Conservation (phyloP, 2,113 vertebrate genomes). For the Apodemus sylvaticus region DNA sequence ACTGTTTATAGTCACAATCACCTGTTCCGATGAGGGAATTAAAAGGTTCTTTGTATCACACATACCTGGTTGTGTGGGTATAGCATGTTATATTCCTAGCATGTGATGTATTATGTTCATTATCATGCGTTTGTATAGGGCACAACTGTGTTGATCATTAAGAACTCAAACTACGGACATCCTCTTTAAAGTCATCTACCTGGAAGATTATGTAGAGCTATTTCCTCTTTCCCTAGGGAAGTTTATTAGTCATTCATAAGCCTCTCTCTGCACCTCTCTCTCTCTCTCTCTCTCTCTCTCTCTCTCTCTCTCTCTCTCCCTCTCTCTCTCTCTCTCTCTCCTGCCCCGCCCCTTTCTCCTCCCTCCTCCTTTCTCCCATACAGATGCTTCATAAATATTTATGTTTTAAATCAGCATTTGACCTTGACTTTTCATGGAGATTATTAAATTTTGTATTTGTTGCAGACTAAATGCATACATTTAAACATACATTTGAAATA, state of each 20-base stretch:
- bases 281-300: not conserved
- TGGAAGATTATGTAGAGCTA: not conserved
- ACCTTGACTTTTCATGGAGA: not conserved
- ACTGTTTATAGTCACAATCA: constrained; percentile 53
- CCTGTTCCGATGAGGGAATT: constrained; percentile 50
- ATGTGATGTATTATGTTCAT: not conserved
- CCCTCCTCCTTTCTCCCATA: not conserved
- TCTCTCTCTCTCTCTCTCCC: not conserved
- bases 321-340: not conserved
- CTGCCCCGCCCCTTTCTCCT: not conserved
- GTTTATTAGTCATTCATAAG: constrained; percentile 12
- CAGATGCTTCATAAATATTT: not conserved
- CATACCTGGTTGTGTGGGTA: not conserved
- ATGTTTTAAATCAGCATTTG: not conserved
- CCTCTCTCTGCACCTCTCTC: not conserved
- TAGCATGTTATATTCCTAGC: not conserved
- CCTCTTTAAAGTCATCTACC: not conserved
- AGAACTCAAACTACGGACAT: constrained; percentile 7
- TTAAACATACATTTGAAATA: constrained; percentile 23
- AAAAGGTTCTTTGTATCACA: constrained; percentile 38
- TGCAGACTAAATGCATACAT: constrained; percentile 33
- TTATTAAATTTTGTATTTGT: not conserved
- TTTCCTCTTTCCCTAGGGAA: not conserved
- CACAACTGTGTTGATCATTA: not conserved
- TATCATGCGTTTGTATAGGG: not conserved